A percentile compares a stretch with the other conserved stretches of the same genome.
These are phyloP conservation scores for Resseliella maxima DNA, from an alignment of 2,888 invertebrate species.

Conservation along the genomic window DNA sequence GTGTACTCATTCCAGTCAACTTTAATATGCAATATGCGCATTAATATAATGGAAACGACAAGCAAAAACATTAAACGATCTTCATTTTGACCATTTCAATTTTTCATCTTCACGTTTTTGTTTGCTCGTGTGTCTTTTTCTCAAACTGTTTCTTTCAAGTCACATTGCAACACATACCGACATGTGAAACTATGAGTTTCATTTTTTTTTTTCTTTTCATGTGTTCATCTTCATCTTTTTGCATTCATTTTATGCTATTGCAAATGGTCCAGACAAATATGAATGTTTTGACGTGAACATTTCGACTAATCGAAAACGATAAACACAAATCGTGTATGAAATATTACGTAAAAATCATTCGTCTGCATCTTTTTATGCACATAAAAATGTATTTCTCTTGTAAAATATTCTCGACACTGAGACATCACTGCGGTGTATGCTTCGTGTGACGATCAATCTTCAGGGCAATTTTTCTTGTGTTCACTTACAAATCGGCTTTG, in stretches of 20 bases:
- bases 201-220: not conserved
- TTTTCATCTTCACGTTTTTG: conserved; percentile 44
- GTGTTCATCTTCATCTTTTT: not conserved
- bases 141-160: not conserved
- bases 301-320: conserved; percentile 53
- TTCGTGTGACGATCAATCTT: conserved; percentile 29
- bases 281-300: conserved; percentile 22
- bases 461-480: not conserved
- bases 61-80: conserved; percentile 35
- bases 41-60: conserved; percentile 16
- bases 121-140: too few relatives aligned
- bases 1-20: conserved; percentile 37
- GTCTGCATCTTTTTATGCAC: not conserved
- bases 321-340: conserved; percentile 47
- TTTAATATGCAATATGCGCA: conserved; percentile 6
- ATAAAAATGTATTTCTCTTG: not conserved
- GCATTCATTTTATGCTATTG: not conserved
- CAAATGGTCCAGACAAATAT: not conserved
- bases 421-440: not conserved
- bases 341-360: conserved; percentile 20
- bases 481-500: not conserved
- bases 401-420: not conserved
- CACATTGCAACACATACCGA: not conserved
- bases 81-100: conserved; percentile 44
- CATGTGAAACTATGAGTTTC: not conserved